Evolutionary conservation across 1,140 invertebrate genomes (phyloP).

Genomic region (Chrysomallon squamiferum): DNA sequence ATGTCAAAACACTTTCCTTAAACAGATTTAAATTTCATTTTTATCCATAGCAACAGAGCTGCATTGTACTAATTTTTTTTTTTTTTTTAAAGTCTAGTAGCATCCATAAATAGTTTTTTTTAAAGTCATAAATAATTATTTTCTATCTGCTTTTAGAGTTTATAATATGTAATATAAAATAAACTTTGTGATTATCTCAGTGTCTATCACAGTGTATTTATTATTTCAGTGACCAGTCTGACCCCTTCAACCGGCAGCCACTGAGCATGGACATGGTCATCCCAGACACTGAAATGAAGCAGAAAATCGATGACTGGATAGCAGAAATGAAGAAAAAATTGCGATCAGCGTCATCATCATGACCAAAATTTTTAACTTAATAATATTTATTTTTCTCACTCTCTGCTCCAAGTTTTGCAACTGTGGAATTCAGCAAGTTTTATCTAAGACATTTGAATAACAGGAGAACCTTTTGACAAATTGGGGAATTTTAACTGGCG

Average conservation of each 20-base stretch:
- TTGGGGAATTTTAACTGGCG: background rate
- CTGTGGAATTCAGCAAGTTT: background rate
- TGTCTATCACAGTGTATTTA: too few species aligned
- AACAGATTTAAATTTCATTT: background rate
- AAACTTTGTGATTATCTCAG: too few species aligned
- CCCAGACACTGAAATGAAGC: conserved; percentile 79
- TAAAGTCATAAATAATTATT: too few species aligned
- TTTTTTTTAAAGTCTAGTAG: too few species aligned
- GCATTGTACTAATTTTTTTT: too few species aligned
- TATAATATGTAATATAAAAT: too few species aligned
- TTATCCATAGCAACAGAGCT: too few species aligned
- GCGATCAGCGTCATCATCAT: background rate
- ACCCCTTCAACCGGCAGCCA: conserved; percentile 93
- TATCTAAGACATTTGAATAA: background rate
- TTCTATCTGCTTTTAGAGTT: too few species aligned
- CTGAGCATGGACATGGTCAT: conserved; percentile 92
- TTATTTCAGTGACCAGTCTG: conserved; percentile 93
- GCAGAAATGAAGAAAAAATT: conserved; percentile 27
- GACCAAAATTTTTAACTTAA: background rate
- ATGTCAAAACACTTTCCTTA: too few species aligned
- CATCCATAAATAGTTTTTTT: too few species aligned
- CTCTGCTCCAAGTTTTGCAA: background rate
- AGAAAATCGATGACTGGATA: conserved; percentile 84
- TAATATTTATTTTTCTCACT: too few species aligned
- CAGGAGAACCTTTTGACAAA: background rate